Evolutionary conservation across 2,888 invertebrate genomes (phyloP).

Genomic region (Agrotis exclamationis): DNA sequence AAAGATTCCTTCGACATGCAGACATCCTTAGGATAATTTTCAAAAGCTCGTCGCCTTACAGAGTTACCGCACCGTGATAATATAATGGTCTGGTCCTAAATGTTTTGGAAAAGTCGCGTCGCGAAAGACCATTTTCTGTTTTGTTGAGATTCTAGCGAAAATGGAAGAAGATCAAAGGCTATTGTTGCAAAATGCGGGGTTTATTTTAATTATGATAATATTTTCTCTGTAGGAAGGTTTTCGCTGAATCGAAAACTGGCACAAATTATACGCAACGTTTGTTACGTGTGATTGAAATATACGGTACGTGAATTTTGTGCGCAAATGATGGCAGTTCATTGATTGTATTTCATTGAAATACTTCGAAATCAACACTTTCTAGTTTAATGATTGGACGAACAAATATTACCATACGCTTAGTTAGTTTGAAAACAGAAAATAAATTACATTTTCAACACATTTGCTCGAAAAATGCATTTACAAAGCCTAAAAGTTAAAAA

Average conservation of each 20-base stretch:
- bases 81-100: conserved; percentile 84
- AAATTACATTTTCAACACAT: too few relatives aligned
- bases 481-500: too few relatives aligned
- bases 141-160: conserved; percentile 40
- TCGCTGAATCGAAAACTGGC: conserved; percentile 24
- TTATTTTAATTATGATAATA: conserved; percentile 36
- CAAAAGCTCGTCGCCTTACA: conserved; percentile 80
- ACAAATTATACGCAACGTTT: conserved; percentile 6
- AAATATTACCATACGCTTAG: background rate
- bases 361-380: background rate
- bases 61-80: conserved; percentile 85
- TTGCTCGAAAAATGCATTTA: too few relatives aligned
- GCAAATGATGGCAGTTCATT: background rate
- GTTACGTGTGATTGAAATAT: background rate
- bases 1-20: conserved; percentile 81
- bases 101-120: conserved; percentile 68
- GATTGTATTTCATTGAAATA: background rate
- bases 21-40: conserved; percentile 79
- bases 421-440: conserved; percentile 12
- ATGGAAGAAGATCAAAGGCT: conserved; percentile 43
- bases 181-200: conserved; percentile 42
- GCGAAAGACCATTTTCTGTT: conserved; percentile 61
- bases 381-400: background rate
- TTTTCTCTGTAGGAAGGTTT: conserved; percentile 18
- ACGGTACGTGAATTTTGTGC: background rate